A percentile compares a stretch with the other conserved stretches of the same genome.
These are phyloP conservation scores for Eucidaris tribuloides DNA, from an alignment of 35 echinoderm and acorn worm species.

Conservation along the genomic window DNA sequence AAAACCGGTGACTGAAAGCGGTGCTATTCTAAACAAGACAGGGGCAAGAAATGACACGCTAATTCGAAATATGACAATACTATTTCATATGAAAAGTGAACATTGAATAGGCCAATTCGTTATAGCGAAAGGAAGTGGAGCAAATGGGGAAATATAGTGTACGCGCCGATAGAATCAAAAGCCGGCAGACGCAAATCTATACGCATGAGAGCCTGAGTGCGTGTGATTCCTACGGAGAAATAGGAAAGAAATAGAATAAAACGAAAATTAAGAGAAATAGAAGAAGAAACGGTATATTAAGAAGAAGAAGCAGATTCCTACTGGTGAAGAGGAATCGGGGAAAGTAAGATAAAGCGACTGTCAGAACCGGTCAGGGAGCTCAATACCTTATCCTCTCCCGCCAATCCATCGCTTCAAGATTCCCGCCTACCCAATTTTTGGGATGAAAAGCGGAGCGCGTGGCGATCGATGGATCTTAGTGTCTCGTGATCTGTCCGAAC, in stretches of 20 bases:
- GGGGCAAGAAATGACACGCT: constrained; percentile 25
- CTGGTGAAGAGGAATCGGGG: neutral
- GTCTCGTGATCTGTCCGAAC: neutral
- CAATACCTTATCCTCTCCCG: neutral
- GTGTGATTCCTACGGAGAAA: neutral
- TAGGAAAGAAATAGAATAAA: neutral
- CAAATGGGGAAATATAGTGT: too few species aligned
- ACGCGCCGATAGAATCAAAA: too few species aligned
- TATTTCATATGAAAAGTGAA: constrained; percentile 20
- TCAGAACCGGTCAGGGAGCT: neutral
- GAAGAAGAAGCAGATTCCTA: constrained; percentile 10
- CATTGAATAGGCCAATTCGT: constrained; percentile 21
- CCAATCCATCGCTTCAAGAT: constrained; percentile 5
- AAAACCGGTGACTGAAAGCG: constrained; percentile 9
- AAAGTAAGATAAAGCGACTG: constrained; percentile 19
- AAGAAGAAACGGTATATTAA: neutral
- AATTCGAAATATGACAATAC: constrained; percentile 33
- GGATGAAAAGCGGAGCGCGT: constrained; percentile 7
- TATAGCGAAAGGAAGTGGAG: neutral
- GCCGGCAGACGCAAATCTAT: neutral
- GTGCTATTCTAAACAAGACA: neutral
- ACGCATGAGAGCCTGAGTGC: too few species aligned
- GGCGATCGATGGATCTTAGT: neutral
- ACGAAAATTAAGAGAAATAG: neutral
- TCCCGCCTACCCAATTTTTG: constrained; percentile 15